phyloP scores from a whole-genome alignment of 1,140 invertebrate genomes.

The Lepidurus apus region DNA sequence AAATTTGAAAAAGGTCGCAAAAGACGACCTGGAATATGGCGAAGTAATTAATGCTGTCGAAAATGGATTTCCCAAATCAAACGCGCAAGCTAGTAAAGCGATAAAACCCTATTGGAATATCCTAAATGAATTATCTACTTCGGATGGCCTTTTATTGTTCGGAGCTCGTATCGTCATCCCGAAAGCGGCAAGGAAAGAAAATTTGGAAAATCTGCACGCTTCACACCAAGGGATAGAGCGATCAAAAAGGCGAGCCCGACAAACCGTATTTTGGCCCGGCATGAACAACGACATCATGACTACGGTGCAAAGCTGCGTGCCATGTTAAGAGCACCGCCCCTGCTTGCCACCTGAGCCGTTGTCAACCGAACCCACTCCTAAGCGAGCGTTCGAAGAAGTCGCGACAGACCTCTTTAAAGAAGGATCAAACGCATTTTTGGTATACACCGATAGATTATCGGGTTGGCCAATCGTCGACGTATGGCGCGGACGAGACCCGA shows the following conservation, averaged over 20 bases:
- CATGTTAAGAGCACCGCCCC: conserved; percentile 41
- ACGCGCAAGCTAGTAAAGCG: neutral
- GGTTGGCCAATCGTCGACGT: too few species aligned
- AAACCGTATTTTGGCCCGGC: conserved; percentile 46
- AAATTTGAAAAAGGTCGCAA: neutral
- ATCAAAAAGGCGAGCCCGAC: conserved; percentile 42
- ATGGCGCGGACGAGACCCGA: too few species aligned
- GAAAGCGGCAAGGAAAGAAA: conserved; percentile 40
- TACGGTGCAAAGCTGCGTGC: conserved; percentile 43
- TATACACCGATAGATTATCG: conserved; percentile 35
- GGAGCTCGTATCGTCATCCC: conserved; percentile 44
- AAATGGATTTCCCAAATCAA: conserved; percentile 25
- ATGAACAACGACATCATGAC: conserved; percentile 47
- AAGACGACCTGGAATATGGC: neutral
- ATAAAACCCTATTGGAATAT: conserved; percentile 40
- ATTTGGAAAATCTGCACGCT: conserved; percentile 45
- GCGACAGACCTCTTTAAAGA: conserved; percentile 42
- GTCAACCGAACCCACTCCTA: conserved; percentile 40
- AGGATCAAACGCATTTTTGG: conserved; percentile 25
- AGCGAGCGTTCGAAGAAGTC: conserved; percentile 41
- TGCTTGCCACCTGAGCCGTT: conserved; percentile 43
- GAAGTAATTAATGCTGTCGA: neutral
- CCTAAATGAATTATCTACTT: conserved; percentile 41
- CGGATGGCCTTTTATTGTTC: conserved; percentile 44
- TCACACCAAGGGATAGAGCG: conserved; percentile 48